phyloP scores from a whole-genome alignment of 2,888 invertebrate species.

The Sphecodes monilicornis region DNA sequence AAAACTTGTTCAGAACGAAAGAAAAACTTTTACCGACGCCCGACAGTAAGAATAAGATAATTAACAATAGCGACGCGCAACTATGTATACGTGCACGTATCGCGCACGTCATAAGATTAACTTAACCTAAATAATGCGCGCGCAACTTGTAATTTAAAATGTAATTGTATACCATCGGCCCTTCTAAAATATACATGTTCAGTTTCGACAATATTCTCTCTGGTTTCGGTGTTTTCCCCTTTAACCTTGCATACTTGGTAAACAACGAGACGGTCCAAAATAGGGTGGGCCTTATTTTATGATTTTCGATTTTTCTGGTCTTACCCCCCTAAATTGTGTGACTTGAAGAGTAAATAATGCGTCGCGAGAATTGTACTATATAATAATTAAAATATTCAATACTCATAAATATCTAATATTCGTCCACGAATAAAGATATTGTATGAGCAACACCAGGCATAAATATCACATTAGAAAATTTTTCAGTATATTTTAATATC shows the following conservation, averaged over 20 bases:
- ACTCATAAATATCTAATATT: too few species aligned
- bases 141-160: constrained; percentile 65
- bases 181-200: not conserved
- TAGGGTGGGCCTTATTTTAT: too few species aligned
- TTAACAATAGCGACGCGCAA: constrained; percentile 72
- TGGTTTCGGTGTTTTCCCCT: not conserved
- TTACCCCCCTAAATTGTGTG: too few species aligned
- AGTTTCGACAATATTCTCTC: too few species aligned
- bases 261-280: not conserved
- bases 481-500: too few species aligned
- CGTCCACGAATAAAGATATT: too few species aligned
- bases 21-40: constrained; percentile 49
- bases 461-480: too few species aligned
- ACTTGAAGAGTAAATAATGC: too few species aligned
- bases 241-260: not conserved
- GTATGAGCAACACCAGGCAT: too few species aligned
- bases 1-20: constrained; percentile 11
- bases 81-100: constrained; percentile 61
- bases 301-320: too few species aligned
- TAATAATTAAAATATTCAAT: too few species aligned
- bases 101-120: constrained; percentile 63
- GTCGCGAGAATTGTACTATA: too few species aligned
- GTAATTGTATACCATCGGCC: constrained; percentile 5
- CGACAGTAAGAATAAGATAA: constrained; percentile 60
- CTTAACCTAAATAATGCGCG: constrained; percentile 76